Conservation (phyloP, 2,888 invertebrate genomes). For the Acrobasis repandana region DNA sequence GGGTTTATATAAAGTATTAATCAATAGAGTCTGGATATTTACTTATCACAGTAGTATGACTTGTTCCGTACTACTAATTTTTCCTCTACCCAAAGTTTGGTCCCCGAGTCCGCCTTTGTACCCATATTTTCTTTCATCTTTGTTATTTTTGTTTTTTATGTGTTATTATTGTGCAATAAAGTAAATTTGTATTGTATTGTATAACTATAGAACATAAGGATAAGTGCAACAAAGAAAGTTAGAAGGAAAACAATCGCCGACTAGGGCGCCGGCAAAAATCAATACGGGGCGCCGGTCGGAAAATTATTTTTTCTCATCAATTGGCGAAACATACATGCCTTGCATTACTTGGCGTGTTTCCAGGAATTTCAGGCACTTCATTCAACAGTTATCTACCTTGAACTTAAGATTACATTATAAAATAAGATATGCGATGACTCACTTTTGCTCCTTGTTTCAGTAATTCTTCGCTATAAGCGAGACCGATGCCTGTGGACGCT, state of each 20-base stretch:
- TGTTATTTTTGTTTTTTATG: too few relatives aligned
- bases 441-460: conserved; percentile 89
- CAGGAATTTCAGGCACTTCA: conserved; percentile 48
- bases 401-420: conserved; percentile 50
- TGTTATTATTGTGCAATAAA: too few relatives aligned
- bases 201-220: conserved; percentile 8
- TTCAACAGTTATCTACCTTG: conserved; percentile 65
- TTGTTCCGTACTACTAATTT: too few relatives aligned
- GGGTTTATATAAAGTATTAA: too few relatives aligned
- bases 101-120: too few relatives aligned
- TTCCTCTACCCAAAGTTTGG: too few relatives aligned
- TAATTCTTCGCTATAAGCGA: conserved; percentile 87
- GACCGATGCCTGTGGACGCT: conserved; percentile 88
- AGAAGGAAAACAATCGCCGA: conserved; percentile 51
- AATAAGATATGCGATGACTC: conserved; percentile 42
- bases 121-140: too few relatives aligned
- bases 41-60: too few relatives aligned
- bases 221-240: conserved; percentile 43
- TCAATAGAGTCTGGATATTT: too few relatives aligned
- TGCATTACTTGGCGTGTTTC: conserved; percentile 41
- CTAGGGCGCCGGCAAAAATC: conserved; percentile 66
- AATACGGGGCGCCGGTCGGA: conserved; percentile 53
- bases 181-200: too few relatives aligned
- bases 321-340: conserved; percentile 10
- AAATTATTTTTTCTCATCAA: conserved; percentile 27